phyloP scores from a whole-genome alignment of 2,797 vertebrate genomes.

The Phrynocephalus forsythii region DNA sequence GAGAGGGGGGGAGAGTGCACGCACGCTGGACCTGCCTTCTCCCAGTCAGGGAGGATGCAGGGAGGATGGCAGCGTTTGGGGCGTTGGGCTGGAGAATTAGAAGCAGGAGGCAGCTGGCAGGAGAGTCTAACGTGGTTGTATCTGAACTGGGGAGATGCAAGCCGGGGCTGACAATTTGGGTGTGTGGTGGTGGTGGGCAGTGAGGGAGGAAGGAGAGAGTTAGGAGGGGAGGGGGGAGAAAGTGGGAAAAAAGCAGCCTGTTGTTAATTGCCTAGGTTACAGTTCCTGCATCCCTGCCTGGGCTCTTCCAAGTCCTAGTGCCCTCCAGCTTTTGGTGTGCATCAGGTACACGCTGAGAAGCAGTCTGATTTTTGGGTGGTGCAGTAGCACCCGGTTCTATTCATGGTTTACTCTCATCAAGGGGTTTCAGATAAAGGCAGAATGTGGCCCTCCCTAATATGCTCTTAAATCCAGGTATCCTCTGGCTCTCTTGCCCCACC shows the following conservation, averaged over 20 bases:
- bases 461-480: too few species aligned
- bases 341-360: background rate
- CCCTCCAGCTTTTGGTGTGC: background rate
- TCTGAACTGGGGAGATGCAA: background rate
- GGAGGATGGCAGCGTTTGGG: conserved; percentile 20
- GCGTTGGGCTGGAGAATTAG: background rate
- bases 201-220: background rate
- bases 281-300: conserved; percentile 31
- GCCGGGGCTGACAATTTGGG: conserved; percentile 10
- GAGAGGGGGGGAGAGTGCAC: background rate
- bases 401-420: too few species aligned
- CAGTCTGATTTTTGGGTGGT: background rate
- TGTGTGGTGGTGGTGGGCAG: background rate
- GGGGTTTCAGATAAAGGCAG: background rate
- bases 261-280: conserved; percentile 58
- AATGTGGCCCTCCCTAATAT: background rate
- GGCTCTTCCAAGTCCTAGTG: conserved; percentile 29
- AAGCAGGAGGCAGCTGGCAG: background rate
- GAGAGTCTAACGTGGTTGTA: background rate
- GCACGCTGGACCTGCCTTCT: background rate
- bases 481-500: background rate
- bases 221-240: conserved; percentile 12
- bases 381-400: background rate
- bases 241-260: conserved; percentile 39
- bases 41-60: background rate